These are phyloP conservation scores for Calyptomena viridis DNA, from an alignment of 2,113 vertebrate species.

Conservation along the genomic window DNA sequence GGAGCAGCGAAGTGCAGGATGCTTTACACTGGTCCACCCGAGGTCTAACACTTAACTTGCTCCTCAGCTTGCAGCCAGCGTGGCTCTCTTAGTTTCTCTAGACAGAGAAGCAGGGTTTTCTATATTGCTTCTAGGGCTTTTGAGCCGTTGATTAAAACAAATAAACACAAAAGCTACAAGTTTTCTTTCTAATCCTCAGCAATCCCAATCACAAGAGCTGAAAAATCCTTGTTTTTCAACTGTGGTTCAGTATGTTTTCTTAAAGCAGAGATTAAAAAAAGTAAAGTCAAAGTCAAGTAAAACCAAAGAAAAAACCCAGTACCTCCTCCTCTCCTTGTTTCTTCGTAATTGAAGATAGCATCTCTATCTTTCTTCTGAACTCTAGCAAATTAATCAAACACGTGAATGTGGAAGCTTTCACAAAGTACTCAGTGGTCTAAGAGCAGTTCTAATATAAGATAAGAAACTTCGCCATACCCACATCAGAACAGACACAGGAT, in stretches of 20 bases:
- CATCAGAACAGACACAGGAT: background rate
- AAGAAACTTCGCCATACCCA: background rate
- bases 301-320: background rate
- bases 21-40: background rate
- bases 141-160: background rate
- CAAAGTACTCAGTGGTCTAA: background rate
- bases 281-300: background rate
- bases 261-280: background rate
- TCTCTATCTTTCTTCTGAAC: background rate
- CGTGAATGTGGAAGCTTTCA: background rate
- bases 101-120: background rate
- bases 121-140: background rate
- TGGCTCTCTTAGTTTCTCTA: background rate
- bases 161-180: background rate
- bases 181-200: background rate
- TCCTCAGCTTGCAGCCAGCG: background rate
- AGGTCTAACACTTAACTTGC: background rate
- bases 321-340: background rate
- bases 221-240: background rate
- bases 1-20: background rate
- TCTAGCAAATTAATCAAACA: background rate
- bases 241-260: background rate
- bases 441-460: background rate
- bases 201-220: background rate
- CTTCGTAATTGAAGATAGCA: background rate